Percentiles rank a stretch among this genome's conserved stretches.
Conservation (phyloP, 2,797 vertebrate species). For the Menidia menidia region DNA sequence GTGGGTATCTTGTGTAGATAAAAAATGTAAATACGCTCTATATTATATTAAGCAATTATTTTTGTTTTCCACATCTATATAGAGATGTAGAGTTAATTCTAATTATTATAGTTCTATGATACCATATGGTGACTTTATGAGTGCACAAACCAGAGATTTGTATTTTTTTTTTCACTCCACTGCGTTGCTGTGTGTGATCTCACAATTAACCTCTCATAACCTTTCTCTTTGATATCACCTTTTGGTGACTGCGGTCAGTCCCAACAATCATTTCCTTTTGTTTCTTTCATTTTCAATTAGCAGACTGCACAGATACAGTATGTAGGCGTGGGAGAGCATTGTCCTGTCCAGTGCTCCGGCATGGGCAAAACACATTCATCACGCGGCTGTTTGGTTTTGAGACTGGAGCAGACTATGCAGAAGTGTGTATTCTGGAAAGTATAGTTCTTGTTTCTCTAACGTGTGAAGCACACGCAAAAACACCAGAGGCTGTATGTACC, state of each 20-base stretch:
- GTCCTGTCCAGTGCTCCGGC: constrained; percentile 17
- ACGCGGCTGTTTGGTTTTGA: constrained; percentile 49
- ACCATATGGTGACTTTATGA: constrained; percentile 55
- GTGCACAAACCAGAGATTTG: constrained; percentile 47
- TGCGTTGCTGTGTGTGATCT: constrained; percentile 68
- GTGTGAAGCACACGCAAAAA: constrained; percentile 17
- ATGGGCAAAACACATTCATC: constrained; percentile 25
- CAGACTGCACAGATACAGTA: constrained; percentile 10
- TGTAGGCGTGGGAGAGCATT: constrained; percentile 8
- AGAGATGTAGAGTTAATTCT: constrained; percentile 51
- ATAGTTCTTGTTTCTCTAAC: constrained; percentile 10
- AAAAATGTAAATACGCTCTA: constrained; percentile 78
- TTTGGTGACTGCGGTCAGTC: constrained; percentile 24
- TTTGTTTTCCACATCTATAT: constrained; percentile 76
- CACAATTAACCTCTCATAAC: constrained; percentile 53
- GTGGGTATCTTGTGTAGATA: constrained; percentile 65
- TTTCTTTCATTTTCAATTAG: constrained; percentile 3
- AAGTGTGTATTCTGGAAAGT: constrained; percentile 28
- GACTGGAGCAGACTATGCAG: constrained; percentile 32
- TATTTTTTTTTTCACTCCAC: constrained; percentile 65
- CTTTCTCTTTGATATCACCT: constrained; percentile 13
- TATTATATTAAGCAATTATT: constrained; percentile 68
- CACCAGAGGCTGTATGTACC: constrained; percentile 7
- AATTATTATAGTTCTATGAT: constrained; percentile 38
- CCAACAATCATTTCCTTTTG: constrained; percentile 2